Base-by-base conservation (phyloP, 2,797 vertebrate species). In the Danio jaintianensis region DNA sequence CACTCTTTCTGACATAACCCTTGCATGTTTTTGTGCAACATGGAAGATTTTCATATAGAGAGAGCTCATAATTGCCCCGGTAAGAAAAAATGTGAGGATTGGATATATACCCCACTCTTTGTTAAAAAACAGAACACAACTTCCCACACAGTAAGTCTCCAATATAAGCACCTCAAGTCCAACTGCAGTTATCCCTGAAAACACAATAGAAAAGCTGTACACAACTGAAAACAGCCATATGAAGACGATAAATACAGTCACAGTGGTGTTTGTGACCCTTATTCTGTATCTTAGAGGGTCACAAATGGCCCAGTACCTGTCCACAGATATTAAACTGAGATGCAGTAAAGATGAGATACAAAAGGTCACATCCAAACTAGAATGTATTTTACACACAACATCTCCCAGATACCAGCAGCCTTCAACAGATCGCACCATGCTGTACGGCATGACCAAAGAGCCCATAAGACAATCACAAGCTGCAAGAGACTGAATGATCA, bases 361-460 rank as follows among this genome's bases (percentile, higher is more conserved):
- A 6, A 88, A 68, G 2, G 73, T 86, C 72, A 86, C 83, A 43
- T 89, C 88, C 4, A 88, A 74, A 74, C 84, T 80, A 10, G 84
- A 85, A 66, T 89, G 88, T 0, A 89, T 80, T 81, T 85, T 78
- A 29, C 88, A 89, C 42, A 86, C 63, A 13, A 83, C 2, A n/a
- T 86, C 79, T 68, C 87, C 87, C 50, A 85, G 63, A 69, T 83
- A 89, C 87, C 87, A 89, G 59, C 87, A 89, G 16, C 80, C 84
- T 55, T 89, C 86, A 59, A 85, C 82, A 73, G 75, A 83, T 50
- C 79, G 47, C 62, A 89, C 79, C 87, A 86, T 86, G 55, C 84
- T 89, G 76, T 81, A 86, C 16, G 87, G 88, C 86, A 88, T 88
- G 63, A 88, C 71, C 36, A 88, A 15, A 47, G 78, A 70, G 0